Conservation (phyloP, 2,888 invertebrate genomes). For the Margaritifera margaritifera region DNA sequence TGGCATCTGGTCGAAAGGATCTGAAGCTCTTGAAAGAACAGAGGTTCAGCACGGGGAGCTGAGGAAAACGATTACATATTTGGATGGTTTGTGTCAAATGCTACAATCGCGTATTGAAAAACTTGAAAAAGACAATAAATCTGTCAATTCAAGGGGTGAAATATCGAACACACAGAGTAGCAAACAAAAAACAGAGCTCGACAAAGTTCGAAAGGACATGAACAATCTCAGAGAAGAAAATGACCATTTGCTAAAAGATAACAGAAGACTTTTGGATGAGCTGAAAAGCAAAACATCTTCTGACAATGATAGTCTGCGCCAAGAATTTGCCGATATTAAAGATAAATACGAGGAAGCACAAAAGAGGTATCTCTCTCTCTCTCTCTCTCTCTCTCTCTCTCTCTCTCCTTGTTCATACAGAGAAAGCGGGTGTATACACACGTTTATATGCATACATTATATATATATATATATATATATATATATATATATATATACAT, state of each 20-base stretch:
- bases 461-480: not conserved
- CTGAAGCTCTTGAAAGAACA: not conserved
- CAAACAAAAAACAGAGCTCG: conserved; percentile 24
- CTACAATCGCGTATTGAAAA: conserved; percentile 23
- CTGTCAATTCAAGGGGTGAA: conserved; percentile 17
- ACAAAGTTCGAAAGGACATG: conserved; percentile 24
- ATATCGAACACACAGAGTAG: conserved; percentile 18
- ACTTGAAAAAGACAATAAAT: conserved; percentile 18
- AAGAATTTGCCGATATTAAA: conserved; percentile 25
- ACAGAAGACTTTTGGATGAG: conserved; percentile 19
- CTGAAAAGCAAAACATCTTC: conserved; percentile 30
- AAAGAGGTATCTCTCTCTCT: conserved; percentile 14
- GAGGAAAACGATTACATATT: not conserved
- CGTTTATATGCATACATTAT: not conserved
- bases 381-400: too few species aligned
- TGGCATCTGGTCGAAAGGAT: conserved; percentile 1
- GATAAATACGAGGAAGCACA: conserved; percentile 27
- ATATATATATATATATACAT: not conserved
- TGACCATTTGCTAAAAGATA: conserved; percentile 27
- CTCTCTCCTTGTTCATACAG: not conserved
- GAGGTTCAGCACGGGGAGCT: conserved; percentile 10
- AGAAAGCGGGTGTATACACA: too few species aligned
- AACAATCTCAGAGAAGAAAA: conserved; percentile 22
- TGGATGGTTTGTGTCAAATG: conserved; percentile 9
- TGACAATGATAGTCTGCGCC: conserved; percentile 10